phyloP scores from a whole-genome alignment of 2,113 vertebrate genomes.

The Xenopus borealis region DNA sequence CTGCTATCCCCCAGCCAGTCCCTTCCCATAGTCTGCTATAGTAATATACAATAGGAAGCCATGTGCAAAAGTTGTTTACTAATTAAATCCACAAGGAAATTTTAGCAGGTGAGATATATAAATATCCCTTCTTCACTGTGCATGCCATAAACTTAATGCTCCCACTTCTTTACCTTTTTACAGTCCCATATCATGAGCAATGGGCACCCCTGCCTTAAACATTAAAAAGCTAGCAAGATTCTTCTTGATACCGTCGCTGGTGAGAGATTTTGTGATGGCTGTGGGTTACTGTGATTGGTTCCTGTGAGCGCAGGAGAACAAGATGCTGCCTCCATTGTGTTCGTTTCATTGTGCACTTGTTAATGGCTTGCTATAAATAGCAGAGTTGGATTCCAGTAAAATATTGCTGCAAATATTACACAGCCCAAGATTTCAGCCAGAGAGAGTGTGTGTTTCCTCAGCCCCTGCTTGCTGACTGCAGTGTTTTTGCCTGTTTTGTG shows the following conservation, averaged over 20 bases:
- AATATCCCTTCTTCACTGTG: neutral
- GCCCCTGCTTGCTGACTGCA: conserved; percentile 15
- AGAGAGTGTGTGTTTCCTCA: neutral
- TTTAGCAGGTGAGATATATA: too few species aligned
- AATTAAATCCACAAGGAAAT: too few species aligned
- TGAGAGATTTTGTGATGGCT: neutral
- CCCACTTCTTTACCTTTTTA: too few species aligned
- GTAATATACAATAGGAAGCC: too few species aligned
- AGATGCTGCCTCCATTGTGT: conserved; percentile 50
- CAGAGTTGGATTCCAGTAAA: conserved; percentile 55
- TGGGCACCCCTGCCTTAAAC: too few species aligned
- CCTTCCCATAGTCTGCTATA: too few species aligned
- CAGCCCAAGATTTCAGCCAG: conserved; percentile 48
- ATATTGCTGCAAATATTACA: conserved; percentile 47
- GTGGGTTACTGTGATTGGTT: conserved; percentile 37
- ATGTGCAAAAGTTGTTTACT: too few species aligned
- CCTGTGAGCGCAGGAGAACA: conserved; percentile 36
- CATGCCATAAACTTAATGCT: too few species aligned
- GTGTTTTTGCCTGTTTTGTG: conserved; percentile 2
- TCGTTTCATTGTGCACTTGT: conserved; percentile 51
- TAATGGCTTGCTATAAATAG: conserved; percentile 63
- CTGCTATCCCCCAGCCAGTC: too few species aligned
- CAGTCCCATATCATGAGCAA: too few species aligned
- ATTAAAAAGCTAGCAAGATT: neutral
- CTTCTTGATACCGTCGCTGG: neutral